Conservation (phyloP, 2,113 vertebrate genomes). For the Mus spicilegus region DNA sequence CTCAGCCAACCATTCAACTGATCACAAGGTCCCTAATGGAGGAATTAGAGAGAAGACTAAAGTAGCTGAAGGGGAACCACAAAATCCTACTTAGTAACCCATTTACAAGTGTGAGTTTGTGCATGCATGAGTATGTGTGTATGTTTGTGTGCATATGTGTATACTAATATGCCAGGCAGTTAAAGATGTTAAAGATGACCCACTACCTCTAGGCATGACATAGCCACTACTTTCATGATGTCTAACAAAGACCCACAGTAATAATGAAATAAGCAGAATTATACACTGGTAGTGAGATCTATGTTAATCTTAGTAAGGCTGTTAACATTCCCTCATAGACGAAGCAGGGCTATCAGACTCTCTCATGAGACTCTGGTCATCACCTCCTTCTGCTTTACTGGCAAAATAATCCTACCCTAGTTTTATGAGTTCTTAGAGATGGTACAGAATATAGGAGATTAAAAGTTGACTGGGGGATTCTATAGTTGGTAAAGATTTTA, state of each 20-base stretch:
- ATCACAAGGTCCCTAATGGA: too few species aligned
- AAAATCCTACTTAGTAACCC: neutral
- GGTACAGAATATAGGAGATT: neutral
- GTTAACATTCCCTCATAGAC: neutral
- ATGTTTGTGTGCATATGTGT: neutral
- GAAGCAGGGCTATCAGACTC: neutral
- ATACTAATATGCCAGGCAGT: too few species aligned
- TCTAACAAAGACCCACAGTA: neutral
- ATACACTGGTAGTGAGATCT: neutral
- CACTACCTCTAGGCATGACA: neutral
- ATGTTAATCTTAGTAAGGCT: neutral
- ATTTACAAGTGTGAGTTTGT: neutral
- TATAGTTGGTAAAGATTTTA: neutral
- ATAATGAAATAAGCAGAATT: neutral
- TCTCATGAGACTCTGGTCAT: neutral
- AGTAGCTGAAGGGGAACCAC: neutral
- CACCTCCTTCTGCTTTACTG: too few species aligned
- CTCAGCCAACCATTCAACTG: too few species aligned
- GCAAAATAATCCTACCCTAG: neutral
- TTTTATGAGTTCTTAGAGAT: neutral
- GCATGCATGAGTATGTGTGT: too few species aligned
- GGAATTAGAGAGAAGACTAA: too few species aligned
- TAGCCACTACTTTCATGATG: too few species aligned
- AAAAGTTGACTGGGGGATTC: neutral
- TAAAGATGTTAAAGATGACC: too few species aligned